Evolutionary conservation across 2,797 vertebrate species (phyloP), one percentile per base, ranked within the genome.

Genomic region (Threskiornis aethiopicus): DNA sequence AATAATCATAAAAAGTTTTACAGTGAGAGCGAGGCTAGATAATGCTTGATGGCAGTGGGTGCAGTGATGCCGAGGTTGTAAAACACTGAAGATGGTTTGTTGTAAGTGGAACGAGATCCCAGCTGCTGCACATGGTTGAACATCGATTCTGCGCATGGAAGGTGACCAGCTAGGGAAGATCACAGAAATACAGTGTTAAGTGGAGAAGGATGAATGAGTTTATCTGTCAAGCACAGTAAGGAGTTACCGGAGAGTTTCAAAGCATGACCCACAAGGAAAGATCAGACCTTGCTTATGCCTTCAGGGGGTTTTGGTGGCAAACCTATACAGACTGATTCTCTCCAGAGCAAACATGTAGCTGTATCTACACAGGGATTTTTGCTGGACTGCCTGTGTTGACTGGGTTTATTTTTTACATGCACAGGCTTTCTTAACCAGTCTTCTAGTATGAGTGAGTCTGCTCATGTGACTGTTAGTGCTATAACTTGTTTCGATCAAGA

Each of bases 131-230:
- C 0, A 0, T 80, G 44, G 39, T 87, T 89, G 17, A 67, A 44
- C 29, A 18, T 41, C 0, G 1, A 5, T 91, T 89, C 41, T 75
- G 47, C 1, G 0, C 11, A 0, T 46, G 26, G 11, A 2, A 37
- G 9, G 59, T 52, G 79, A 52, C 17, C 55, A 79, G 39, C 17
- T 59, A 57, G 41, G 21, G 67, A 77, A 72, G 6, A 78, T 64
- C 33, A 35, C 25, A 31, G 69, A 92, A 92, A 35, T 1, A n/a
- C 3, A 21, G 17, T 11, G 2, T 71, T 82, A 84, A 87, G 41
- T 59, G 33, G 31, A 72, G 75, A 69, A n/a, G 37, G 29, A 25
- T 67, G 31, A 62, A 57, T 37, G 10, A 73, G 9, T 44, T 76
- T 79, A 37, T 57, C n/a, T 72, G 70, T 84, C 46, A 79, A 29